These are phyloP conservation scores for Cygnus atratus DNA, from an alignment of 2,113 vertebrate species.

Conservation along the genomic window DNA sequence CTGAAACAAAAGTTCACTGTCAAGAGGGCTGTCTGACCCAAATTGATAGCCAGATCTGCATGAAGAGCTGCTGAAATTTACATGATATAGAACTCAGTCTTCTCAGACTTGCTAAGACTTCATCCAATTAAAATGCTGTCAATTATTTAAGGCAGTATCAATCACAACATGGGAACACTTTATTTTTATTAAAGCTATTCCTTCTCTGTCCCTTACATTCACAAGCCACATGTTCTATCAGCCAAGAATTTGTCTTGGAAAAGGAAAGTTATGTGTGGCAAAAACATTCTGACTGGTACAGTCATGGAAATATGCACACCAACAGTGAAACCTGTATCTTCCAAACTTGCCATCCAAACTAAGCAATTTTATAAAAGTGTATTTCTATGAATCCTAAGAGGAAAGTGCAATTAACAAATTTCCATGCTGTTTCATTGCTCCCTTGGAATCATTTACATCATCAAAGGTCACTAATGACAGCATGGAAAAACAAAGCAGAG, in stretches of 20 bases:
- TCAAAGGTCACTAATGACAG: constrained; percentile 42
- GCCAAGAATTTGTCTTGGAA: constrained; percentile 1
- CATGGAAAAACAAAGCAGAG: constrained; percentile 15
- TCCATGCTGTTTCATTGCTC: neutral
- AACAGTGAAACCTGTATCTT: constrained; percentile 5
- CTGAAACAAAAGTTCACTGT: neutral
- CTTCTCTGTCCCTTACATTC: neutral
- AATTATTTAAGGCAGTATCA: neutral
- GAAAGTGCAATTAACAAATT: constrained; percentile 23
- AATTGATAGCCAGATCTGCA: neutral
- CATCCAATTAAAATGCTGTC: neutral
- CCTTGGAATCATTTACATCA: neutral
- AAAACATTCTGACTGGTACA: neutral
- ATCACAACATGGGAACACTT: neutral
- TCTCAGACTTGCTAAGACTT: neutral
- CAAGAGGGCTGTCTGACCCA: neutral
- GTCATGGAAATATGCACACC: constrained; percentile 9
- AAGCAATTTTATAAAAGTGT: neutral
- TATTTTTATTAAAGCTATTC: constrained; percentile 8
- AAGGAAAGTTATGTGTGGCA: neutral
- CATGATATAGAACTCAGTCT: neutral
- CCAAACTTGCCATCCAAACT: constrained; percentile 10
- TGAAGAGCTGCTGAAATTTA: neutral
- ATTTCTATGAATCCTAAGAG: neutral
- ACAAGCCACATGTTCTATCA: neutral